phyloP scores from a whole-genome alignment of 2,113 vertebrate species.

The Menura novaehollandiae region DNA sequence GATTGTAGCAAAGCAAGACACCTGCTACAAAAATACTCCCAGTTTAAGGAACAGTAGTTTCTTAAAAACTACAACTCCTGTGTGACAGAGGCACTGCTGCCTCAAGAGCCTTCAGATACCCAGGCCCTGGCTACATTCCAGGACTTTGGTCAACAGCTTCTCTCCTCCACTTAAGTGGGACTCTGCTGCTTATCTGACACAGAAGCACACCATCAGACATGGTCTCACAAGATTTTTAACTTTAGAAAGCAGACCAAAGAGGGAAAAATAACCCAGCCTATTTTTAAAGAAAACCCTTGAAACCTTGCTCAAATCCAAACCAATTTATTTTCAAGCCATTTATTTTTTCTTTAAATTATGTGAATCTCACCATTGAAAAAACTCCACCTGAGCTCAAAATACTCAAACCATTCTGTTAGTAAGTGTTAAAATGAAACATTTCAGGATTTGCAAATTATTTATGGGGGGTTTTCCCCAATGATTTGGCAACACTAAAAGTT shows the following conservation, averaged over 20 bases:
- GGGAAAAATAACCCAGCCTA: not conserved
- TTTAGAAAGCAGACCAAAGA: not conserved
- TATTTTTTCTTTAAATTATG: not conserved
- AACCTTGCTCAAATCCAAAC: not conserved
- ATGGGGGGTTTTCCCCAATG: accelerated
- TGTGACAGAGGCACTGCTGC: not conserved
- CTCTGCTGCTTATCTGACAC: not conserved
- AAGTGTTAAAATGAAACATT: not conserved
- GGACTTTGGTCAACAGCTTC: not conserved
- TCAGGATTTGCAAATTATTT: not conserved
- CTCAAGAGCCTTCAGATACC: not conserved
- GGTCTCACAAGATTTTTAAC: not conserved
- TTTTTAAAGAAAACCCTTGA: not conserved
- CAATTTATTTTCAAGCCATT: not conserved
- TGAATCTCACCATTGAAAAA: not conserved
- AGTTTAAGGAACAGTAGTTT: not conserved
- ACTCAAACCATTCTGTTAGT: not conserved
- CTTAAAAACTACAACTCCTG: not conserved
- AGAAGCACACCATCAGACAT: not conserved
- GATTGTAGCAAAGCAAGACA: not conserved
- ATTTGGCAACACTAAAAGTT: not conserved
- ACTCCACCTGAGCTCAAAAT: not conserved
- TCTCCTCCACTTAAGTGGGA: not conserved
- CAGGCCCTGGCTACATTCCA: not conserved
- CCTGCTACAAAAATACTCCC: not conserved